Conservation (phyloP, 2,113 vertebrate genomes). For the Notothenia rossii region DNA sequence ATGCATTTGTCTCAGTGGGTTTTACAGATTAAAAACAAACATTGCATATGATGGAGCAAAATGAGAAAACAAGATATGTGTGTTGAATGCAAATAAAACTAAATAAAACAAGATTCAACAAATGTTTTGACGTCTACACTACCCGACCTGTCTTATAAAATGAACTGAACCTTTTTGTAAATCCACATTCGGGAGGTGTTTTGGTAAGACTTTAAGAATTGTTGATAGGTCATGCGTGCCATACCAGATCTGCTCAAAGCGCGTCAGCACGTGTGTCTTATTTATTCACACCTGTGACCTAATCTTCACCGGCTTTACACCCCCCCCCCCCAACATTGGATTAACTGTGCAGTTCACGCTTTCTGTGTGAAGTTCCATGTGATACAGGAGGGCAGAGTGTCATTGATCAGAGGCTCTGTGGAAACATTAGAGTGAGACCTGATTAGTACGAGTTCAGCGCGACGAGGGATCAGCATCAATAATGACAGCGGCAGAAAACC, state of each 20-base stretch:
- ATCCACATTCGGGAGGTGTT: background rate
- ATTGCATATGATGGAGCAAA: too few relatives aligned
- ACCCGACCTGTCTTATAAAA: too few relatives aligned
- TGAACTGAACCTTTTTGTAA: too few relatives aligned
- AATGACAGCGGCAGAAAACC: constrained; percentile 62
- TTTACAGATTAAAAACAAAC: too few relatives aligned
- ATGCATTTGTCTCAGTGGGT: too few relatives aligned
- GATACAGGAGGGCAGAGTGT: constrained; percentile 62
- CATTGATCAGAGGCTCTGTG: constrained; percentile 65
- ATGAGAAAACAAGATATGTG: too few relatives aligned
- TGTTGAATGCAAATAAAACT: too few relatives aligned
- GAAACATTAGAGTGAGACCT: constrained; percentile 65
- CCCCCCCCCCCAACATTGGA: constrained; percentile 34
- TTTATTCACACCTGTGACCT: constrained; percentile 8
- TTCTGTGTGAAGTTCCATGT: constrained; percentile 49
- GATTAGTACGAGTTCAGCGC: constrained; percentile 61
- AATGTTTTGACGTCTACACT: too few relatives aligned
- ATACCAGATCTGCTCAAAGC: background rate
- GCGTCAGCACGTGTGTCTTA: background rate
- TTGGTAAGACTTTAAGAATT: constrained; percentile 6
- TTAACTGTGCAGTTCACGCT: constrained; percentile 62
- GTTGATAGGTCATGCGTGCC: background rate
- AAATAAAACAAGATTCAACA: too few relatives aligned
- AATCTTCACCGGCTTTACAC: constrained; percentile 25
- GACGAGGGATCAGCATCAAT: constrained; percentile 68